Evolutionary conservation across 2,888 invertebrate genomes (phyloP), one percentile per base, ranked within the genome.

Genomic region (Aporophyla lueneburgensis): DNA sequence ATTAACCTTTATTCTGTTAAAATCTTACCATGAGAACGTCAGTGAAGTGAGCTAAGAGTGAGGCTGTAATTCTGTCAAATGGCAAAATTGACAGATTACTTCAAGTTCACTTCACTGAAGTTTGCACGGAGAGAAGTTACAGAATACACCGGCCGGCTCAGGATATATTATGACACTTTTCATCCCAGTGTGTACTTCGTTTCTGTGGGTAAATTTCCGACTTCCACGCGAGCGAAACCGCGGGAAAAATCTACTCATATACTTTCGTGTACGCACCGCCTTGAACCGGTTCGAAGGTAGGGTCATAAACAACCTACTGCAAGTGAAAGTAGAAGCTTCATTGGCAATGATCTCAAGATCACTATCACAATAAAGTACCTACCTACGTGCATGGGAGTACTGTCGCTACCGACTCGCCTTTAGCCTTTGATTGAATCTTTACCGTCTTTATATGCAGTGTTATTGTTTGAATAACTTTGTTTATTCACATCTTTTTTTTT

Each of bases 281-380:
- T 68, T 71, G 59, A 62, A 63, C 81, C 65, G 49, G 81, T 70
- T 16, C 24, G 21, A 14, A 49, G 19, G 21, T 67, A 49, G 24
- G 21, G 51, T 49, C 56, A 21, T 68, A 27, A 21, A 54, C 69
- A 56, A 40, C 49, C 49, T 54, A 54, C 14, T 19, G 3, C 21
- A 53, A 76, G 87, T 79, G 86, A 87, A 87, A 87, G 87, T 84
- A 53, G 51, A 46, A 71, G 61, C 12, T 72, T 62, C 76, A 74
- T 61, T 87, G 76, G 71, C 87, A 81, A 70, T 81, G 78, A 74
- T 71, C 77, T 70, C 84, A 86, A 87, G 86, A 87, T 86, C 80
- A 84, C 63, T 87, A 77, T 76, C 86, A 70, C 51, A 76, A 83
- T 81, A 87, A 84, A 85, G 86, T 83, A 74, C 46, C 19, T 56